Conservation (phyloP, 2,888 invertebrate genomes). For the Agrypnus murinus region DNA sequence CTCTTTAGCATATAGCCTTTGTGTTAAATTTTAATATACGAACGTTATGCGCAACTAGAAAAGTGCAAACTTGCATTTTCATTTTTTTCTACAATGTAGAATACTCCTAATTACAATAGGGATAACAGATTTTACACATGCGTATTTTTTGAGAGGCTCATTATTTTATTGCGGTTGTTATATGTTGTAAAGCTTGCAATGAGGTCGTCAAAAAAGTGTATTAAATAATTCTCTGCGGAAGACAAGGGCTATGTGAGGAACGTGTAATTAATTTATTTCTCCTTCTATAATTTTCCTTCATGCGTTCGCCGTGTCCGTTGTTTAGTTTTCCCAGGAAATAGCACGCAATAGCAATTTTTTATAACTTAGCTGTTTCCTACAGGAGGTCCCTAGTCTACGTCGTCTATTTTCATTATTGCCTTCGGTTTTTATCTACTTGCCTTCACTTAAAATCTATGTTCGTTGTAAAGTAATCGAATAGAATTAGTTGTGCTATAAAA, state of each 20-base stretch:
- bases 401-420: not conserved
- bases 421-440: not conserved
- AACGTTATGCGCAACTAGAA: no score
- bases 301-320: not conserved
- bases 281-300: constrained; percentile 1
- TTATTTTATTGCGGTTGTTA: constrained; percentile 1
- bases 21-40: no score
- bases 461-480: no score
- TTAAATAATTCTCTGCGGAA: not conserved
- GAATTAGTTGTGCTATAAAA: no score
- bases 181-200: not conserved
- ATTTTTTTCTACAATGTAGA: no score
- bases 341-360: not conserved
- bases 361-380: not conserved
- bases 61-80: no score
- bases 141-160: not conserved
- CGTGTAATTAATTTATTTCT: constrained; percentile 13
- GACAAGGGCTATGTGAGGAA: constrained; percentile 7
- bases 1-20: no score
- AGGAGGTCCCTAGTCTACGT: not conserved
- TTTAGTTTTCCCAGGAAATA: constrained; percentile 1
- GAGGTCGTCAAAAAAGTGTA: not conserved
- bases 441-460: not conserved
- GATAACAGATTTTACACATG: not conserved
- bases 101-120: not conserved